These are phyloP conservation scores for Morpho helenor DNA, from an alignment of 2,888 invertebrate genomes.

Conservation along the genomic window DNA sequence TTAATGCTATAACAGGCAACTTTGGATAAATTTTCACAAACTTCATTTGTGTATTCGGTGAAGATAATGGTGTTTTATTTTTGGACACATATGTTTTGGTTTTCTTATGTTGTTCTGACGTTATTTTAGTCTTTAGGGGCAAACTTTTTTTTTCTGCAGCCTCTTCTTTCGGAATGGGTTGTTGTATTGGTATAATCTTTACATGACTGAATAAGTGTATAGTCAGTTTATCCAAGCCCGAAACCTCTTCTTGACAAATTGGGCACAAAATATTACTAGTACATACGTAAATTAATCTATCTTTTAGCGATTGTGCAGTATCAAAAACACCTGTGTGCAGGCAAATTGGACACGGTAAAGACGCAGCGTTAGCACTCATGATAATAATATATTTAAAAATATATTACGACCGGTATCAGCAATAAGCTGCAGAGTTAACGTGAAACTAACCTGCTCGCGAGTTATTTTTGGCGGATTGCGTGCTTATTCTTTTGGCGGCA, in stretches of 20 bases:
- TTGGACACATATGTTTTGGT: conserved; percentile 49
- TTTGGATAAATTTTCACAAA: conserved; percentile 72
- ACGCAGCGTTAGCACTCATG: conserved; percentile 75
- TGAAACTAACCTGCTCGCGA: conserved; percentile 54
- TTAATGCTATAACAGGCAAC: conserved; percentile 59
- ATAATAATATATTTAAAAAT: conserved; percentile 10
- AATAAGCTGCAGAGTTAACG: conserved; percentile 40
- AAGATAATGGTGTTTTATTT: conserved; percentile 55
- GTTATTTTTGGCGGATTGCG: conserved; percentile 66
- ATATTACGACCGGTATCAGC: conserved; percentile 21
- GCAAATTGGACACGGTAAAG: conserved; percentile 88
- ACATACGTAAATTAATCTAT: conserved; percentile 86
- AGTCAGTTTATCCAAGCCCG: conserved; percentile 89
- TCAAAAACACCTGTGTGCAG: conserved; percentile 84
- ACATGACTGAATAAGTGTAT: conserved; percentile 90
- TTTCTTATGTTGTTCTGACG: conserved; percentile 47
- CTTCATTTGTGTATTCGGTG: conserved; percentile 53
- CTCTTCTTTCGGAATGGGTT: conserved; percentile 33
- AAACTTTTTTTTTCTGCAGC: conserved; percentile 31
- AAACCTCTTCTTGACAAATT: conserved; percentile 85
- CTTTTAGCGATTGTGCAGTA: conserved; percentile 83
- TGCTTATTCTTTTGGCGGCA: conserved; percentile 59
- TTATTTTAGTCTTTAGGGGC: conserved; percentile 36
- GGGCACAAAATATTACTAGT: conserved; percentile 87
- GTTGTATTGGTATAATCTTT: conserved; percentile 48